Evolutionary conservation across 2,797 vertebrate species (phyloP), one percentile per base, ranked within the genome.

Genomic region (Rhinophrynus dorsalis): DNA sequence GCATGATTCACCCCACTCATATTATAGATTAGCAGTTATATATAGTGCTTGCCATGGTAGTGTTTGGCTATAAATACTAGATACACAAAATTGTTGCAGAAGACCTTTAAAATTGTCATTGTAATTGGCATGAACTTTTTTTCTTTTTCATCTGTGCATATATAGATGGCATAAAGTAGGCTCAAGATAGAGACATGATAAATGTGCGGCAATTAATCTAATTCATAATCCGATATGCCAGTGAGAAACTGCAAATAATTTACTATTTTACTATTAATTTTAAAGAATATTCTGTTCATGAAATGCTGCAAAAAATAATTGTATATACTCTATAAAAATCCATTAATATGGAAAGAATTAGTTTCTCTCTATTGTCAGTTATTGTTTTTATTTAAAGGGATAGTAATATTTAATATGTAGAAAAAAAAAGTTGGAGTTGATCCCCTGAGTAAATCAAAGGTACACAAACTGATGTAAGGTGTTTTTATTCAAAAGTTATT

Each of bases 1-100:
- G 50, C 40, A 50, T 64, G 52, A 72, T 65, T 72, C 68, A 72
- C 48, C 60, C 23, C 9, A 64, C 42, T 70, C 48, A 62, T 47
- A 61, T 15, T 54, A 21, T 24, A 58, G 52, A 71, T 65, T 72
- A 71, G 50, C 21, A 30, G 59, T 38, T 63, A 56, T 47, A 71
- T 48, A 63, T 71, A 65, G 44, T 30, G 27, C 68, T 50, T 72
- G 51, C 42, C 32, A 51, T 51, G 21, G 59, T 52, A 65, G 32
- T 47, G 47, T 71, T 51, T 58, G 21, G 13, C 44, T 58, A 51
- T 58, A 65, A 58, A 64, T 58, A 72, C 50, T 51, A 58, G 23
- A 26, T 52, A 71, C 32, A 58, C 42, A 48, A 35, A 60, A 44
- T 47, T 42, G 27, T 62, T 63, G 20, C 40, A 26, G 45, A 30